Evolutionary conservation across 92 coral and sea anemone genomes (phyloP).

Genomic region (Galaxea fascicularis): DNA sequence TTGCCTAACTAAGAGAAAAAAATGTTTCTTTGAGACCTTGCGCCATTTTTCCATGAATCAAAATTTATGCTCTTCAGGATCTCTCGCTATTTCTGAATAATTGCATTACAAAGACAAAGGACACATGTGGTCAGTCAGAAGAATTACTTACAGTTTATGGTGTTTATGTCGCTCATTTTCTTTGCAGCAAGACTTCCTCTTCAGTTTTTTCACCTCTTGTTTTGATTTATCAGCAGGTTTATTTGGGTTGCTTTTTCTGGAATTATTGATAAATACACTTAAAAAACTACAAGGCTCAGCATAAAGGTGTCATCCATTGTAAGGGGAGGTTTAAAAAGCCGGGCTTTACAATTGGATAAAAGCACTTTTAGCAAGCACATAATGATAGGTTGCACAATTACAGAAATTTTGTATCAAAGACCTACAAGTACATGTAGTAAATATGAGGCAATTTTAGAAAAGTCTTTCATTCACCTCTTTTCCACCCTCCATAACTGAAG

Average conservation of each 20-base stretch:
- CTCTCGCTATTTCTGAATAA: no score
- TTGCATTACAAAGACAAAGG: no score
- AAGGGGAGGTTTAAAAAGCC: no score
- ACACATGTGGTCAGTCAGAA: background rate
- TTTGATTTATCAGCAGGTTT: background rate
- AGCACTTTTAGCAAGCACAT: no score
- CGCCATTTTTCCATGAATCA: no score
- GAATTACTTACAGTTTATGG: slow-evolving; percentile 34
- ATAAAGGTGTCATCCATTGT: no score
- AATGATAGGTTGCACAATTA: no score
- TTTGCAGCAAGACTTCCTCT: background rate
- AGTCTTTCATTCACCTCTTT: slow-evolving; percentile 55
- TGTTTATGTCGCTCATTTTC: slow-evolving; percentile 3
- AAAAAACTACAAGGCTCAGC: no score
- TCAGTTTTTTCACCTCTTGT: background rate
- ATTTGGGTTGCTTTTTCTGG: slow-evolving; percentile 10
- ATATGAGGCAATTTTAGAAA: background rate
- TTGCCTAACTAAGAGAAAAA: no score
- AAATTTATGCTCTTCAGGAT: no score
- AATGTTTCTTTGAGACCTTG: no score
- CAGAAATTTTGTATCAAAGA: background rate
- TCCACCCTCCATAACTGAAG: slow-evolving; percentile 79
- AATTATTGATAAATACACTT: background rate
- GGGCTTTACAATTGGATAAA: no score
- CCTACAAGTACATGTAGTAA: background rate